Evolutionary conservation across 2,113 vertebrate species (phyloP).

Genomic region (Festucalex cinctus): DNA sequence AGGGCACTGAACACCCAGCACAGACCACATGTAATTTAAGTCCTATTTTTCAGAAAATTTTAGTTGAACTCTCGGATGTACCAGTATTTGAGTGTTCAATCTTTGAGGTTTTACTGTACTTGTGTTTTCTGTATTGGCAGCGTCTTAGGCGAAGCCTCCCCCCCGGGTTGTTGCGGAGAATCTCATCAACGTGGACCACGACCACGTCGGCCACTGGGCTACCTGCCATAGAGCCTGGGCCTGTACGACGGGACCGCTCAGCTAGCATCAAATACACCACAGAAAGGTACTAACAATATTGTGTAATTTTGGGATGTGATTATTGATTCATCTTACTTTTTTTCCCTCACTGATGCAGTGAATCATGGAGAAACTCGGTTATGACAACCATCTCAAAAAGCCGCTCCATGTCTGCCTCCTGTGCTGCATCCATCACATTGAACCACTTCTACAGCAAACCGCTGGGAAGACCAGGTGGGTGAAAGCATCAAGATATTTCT

Average conservation of each 20-base stretch:
- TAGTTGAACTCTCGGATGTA: background rate
- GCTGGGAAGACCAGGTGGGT: slow-evolving; percentile 77
- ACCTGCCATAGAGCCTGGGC: slow-evolving; percentile 87
- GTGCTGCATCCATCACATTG: slow-evolving; percentile 69
- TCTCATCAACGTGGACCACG: slow-evolving; percentile 93
- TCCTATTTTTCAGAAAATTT: too few relatives aligned
- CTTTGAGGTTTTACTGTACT: background rate
- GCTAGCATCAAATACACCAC: slow-evolving; percentile 84
- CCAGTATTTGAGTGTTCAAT: background rate
- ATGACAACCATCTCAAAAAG: slow-evolving; percentile 86
- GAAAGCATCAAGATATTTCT: background rate
- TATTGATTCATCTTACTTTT: background rate
- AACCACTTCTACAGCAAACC: slow-evolving; percentile 84
- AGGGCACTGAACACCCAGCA: too few relatives aligned
- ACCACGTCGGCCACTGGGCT: slow-evolving; percentile 92
- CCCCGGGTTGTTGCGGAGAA: slow-evolving; percentile 82
- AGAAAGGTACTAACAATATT: slow-evolving; percentile 67
- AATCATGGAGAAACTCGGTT: slow-evolving; percentile 81
- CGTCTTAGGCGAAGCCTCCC: slow-evolving; percentile 86
- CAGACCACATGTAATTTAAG: too few relatives aligned
- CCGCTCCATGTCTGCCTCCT: slow-evolving; percentile 85
- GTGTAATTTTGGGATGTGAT: background rate
- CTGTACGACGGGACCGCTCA: slow-evolving; percentile 84
- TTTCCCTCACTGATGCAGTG: slow-evolving; percentile 46
- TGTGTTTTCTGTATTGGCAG: slow-evolving; percentile 54